Conservation (phyloP, 2,888 invertebrate species). For the Gymnosoma rotundatum region DNA sequence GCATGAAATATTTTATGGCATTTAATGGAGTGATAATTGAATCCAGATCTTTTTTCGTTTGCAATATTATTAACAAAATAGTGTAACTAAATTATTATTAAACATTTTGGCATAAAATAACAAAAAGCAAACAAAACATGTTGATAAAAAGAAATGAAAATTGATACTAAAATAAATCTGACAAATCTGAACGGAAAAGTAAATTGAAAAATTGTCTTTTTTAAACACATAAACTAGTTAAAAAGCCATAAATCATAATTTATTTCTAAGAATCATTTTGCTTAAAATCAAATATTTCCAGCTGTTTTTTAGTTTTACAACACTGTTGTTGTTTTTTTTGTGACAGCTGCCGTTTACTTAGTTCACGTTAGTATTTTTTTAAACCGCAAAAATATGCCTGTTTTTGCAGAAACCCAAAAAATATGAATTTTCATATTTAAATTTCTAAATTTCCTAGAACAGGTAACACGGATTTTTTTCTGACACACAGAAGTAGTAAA, state of each 20-base stretch:
- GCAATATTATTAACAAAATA: slow-evolving; percentile 31
- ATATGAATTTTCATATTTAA: slow-evolving; percentile 77
- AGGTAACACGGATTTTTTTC: slow-evolving; percentile 69
- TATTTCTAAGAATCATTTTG: slow-evolving; percentile 26
- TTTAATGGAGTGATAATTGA: slow-evolving; percentile 67
- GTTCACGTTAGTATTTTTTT: not conserved
- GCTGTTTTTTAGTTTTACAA: slow-evolving; percentile 43
- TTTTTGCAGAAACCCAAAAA: slow-evolving; percentile 72
- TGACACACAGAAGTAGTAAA: slow-evolving; percentile 25
- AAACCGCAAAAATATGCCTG: slow-evolving; percentile 53
- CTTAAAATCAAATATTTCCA: slow-evolving; percentile 35
- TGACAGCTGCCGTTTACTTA: slow-evolving; percentile 62
- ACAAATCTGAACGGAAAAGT: not conserved
- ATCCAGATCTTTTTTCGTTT: slow-evolving; percentile 26
- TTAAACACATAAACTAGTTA: slow-evolving; percentile 11
- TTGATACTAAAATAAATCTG: not conserved
- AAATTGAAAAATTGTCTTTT: slow-evolving; percentile 1
- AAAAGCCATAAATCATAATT: slow-evolving; percentile 65
- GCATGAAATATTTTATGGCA: slow-evolving; percentile 57
- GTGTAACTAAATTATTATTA: slow-evolving; percentile 50
- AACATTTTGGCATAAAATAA: slow-evolving; percentile 25
- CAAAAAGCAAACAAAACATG: not conserved
- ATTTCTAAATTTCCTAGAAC: slow-evolving; percentile 44
- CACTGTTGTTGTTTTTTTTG: slow-evolving; percentile 17
- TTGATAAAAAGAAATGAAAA: not conserved